Base-by-base conservation (phyloP, 2,797 vertebrate genomes). In the Erithacus rubecula region DNA sequence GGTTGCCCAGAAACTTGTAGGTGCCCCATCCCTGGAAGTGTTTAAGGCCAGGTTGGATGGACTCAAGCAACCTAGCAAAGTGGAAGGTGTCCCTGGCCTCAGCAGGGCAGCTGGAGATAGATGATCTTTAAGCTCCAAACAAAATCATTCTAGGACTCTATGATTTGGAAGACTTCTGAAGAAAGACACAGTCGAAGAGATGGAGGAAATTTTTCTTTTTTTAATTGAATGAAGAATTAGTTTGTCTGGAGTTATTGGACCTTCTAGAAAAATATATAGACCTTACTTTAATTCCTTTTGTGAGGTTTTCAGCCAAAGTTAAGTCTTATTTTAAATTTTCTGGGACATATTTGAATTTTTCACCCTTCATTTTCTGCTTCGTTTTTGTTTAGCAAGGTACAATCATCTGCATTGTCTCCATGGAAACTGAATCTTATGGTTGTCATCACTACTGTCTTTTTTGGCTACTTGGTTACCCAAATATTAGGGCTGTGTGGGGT, bases 401-500 rank as follows among this genome's bases (percentile, higher is more conserved):
- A 75, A 68, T 11, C 14, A 76, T 15, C 23, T 34, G 10, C 11
- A 41, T 5, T 80, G 23, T 46, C 44, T 65, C 71, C 27, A 41
- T 12, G 14, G 84, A 85, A 89, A 76, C 17, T 3, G 27, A 82
- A 76, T 79, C 11, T 51, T 55, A 36, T 0, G 0, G 8, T 20
- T 65, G 10, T 37, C 18, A 39, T 34, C 39, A 58, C 7, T 51
- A 69, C 3, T 71, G 34, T 6, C 12, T 4, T 72, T 84, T 89
- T 60, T 58, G 15, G 58, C 17, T 34, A 7, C 7, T 34, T 53
- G 22, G 5, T 65, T 79, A 79, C 3, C 6, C 43, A 82, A 63
- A 79, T 2, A 3, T 2, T 53, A 9, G 4, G 34, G 10, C 15
- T 59, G 2, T 53, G 29, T 39, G 14, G 8, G 4, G 4, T 44